A percentile compares a stretch with the other conserved stretches of the same genome.
phyloP scores from a whole-genome alignment of 2,888 invertebrate species.

The Archips crataeganus region DNA sequence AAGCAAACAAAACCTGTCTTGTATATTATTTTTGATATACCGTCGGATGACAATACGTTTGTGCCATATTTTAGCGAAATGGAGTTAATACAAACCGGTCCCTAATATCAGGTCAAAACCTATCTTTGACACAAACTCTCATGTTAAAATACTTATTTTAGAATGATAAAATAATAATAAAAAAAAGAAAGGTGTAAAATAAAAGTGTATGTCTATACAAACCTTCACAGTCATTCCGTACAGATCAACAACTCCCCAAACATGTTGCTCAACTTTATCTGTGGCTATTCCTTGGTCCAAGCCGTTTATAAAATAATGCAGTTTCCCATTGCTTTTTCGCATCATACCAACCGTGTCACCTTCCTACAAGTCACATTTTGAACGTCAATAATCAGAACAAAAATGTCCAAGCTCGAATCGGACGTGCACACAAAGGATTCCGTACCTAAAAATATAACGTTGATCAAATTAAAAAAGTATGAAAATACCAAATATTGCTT shows the following conservation, averaged over 20 bases:
- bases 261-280: constrained; percentile 90
- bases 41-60: too few species aligned
- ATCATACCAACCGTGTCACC: constrained; percentile 97
- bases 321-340: constrained; percentile 92
- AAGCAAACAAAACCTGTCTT: not conserved
- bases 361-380: constrained; percentile 81
- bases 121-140: too few species aligned
- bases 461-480: not conserved
- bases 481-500: too few species aligned
- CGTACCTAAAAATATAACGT: not conserved
- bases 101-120: too few species aligned
- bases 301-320: constrained; percentile 97
- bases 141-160: too few species aligned
- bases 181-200: not conserved
- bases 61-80: too few species aligned
- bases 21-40: too few species aligned
- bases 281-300: constrained; percentile 97
- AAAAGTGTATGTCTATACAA: constrained; percentile 37
- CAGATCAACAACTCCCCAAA: constrained; percentile 98
- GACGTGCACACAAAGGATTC: too few species aligned
- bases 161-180: too few species aligned
- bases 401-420: too few species aligned
- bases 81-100: too few species aligned
- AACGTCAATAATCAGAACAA: not conserved
- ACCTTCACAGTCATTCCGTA: constrained; percentile 96